Evolutionary conservation across 2,888 invertebrate species (phyloP).

Genomic region (Drosophila ezoana): DNA sequence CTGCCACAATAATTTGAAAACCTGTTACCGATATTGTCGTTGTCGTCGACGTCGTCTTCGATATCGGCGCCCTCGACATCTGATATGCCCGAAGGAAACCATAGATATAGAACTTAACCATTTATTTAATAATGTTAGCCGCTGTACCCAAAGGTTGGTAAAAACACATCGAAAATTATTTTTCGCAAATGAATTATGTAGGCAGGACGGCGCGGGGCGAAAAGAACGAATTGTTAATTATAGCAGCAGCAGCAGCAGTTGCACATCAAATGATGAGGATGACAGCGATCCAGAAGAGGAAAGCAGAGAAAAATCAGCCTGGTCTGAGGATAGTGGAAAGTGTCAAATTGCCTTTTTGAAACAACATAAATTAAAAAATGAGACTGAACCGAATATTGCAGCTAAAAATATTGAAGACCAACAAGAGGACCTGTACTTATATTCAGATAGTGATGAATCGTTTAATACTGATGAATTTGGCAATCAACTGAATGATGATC

Average conservation of each 20-base stretch:
- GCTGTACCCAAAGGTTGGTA: not conserved
- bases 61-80: constrained; percentile 7
- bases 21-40: constrained; percentile 13
- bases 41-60: constrained; percentile 7
- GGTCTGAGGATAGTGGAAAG: not conserved
- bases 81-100: constrained; percentile 1
- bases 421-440: constrained; percentile 28
- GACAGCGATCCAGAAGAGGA: constrained; percentile 30
- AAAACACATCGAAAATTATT: constrained; percentile 72
- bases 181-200: constrained; percentile 73
- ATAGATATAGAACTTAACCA: constrained; percentile 58
- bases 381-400: constrained; percentile 52
- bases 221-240: constrained; percentile 70
- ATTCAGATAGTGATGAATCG: constrained; percentile 29
- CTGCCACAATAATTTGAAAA: constrained; percentile 22
- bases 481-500: constrained; percentile 9
- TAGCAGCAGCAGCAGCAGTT: constrained; percentile 67
- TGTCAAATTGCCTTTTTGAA: constrained; percentile 10
- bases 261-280: constrained; percentile 57
- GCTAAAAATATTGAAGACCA: constrained; percentile 1
- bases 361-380: constrained; percentile 36
- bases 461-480: constrained; percentile 5
- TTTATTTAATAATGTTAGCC: constrained; percentile 35
- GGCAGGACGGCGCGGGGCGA: constrained; percentile 27
- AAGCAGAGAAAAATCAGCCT: not conserved